These are phyloP conservation scores for Papilio xuthus DNA, from an alignment of 1,140 invertebrate genomes.

Conservation along the genomic window DNA sequence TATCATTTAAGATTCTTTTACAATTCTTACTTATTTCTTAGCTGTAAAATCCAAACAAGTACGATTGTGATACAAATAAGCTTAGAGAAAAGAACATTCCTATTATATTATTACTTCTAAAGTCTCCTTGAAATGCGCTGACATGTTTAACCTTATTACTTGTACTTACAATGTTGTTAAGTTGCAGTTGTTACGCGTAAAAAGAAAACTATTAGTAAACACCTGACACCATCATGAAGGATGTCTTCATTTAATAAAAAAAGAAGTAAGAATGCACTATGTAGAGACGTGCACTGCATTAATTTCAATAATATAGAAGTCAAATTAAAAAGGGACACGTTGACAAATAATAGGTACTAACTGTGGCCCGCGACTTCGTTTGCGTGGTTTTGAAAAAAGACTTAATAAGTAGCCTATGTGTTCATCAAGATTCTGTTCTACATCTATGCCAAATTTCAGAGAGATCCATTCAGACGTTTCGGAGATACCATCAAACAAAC, in stretches of 20 bases:
- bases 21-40: not conserved
- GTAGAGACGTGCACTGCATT: not conserved
- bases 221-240: not conserved
- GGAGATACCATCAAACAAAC: too few species aligned
- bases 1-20: not conserved
- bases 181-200: not conserved
- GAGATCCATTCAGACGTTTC: too few species aligned
- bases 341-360: too few species aligned
- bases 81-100: constrained; percentile 28
- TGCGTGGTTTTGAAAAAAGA: too few species aligned
- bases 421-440: too few species aligned
- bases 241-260: not conserved
- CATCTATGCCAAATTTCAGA: too few species aligned
- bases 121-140: not conserved
- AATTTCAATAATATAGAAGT: not conserved
- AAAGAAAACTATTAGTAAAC: constrained; percentile 23
- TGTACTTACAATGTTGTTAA: constrained; percentile 26
- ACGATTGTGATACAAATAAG: constrained; percentile 26
- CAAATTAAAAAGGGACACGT: not conserved
- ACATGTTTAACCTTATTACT: constrained; percentile 33
- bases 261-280: not conserved
- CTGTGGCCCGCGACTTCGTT: too few species aligned
- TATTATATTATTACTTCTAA: constrained; percentile 6
- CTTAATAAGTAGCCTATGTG: too few species aligned
- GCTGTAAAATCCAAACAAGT: not conserved